phyloP scores from a whole-genome alignment of 2,113 vertebrate species.

The Macrotis lagotis region DNA sequence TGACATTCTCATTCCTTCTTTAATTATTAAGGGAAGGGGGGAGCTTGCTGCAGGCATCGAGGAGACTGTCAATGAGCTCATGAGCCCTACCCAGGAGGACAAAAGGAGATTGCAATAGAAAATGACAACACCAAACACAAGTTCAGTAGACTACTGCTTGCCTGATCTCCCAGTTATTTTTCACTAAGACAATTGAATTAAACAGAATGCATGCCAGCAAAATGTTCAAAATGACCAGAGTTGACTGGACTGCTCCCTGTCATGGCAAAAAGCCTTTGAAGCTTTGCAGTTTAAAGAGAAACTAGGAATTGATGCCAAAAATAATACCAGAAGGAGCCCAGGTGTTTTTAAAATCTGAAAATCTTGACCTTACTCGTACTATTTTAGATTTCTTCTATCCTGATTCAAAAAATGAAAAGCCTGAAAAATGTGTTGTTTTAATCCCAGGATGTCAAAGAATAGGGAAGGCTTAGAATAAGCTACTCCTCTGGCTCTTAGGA shows the following conservation, averaged over 20 bases:
- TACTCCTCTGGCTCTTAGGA: background rate
- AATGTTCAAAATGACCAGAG: constrained; percentile 42
- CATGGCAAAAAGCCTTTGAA: background rate
- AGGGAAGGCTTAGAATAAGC: background rate
- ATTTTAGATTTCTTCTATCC: background rate
- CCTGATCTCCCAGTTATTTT: constrained; percentile 43
- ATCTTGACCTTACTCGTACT: no score
- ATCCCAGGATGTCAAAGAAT: background rate
- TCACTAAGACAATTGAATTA: constrained; percentile 66
- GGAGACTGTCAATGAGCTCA: constrained; percentile 58
- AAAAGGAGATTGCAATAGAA: constrained; percentile 27
- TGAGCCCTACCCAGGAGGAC: constrained; percentile 39
- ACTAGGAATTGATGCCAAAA: background rate
- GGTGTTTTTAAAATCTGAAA: background rate
- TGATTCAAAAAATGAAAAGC: background rate
- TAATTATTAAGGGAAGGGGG: constrained; percentile 59
- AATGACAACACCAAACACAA: constrained; percentile 35
- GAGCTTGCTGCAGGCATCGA: background rate
- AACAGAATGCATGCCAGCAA: constrained; percentile 57
- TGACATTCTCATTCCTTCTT: constrained; percentile 64
- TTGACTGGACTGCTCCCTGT: constrained; percentile 45
- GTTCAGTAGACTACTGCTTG: constrained; percentile 15
- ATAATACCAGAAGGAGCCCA: background rate
- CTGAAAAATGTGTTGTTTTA: background rate
- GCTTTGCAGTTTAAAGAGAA: background rate